These are phyloP conservation scores for Scolanthus callimorphus DNA, from an alignment of 92 coral and sea anemone species.

Conservation along the genomic window DNA sequence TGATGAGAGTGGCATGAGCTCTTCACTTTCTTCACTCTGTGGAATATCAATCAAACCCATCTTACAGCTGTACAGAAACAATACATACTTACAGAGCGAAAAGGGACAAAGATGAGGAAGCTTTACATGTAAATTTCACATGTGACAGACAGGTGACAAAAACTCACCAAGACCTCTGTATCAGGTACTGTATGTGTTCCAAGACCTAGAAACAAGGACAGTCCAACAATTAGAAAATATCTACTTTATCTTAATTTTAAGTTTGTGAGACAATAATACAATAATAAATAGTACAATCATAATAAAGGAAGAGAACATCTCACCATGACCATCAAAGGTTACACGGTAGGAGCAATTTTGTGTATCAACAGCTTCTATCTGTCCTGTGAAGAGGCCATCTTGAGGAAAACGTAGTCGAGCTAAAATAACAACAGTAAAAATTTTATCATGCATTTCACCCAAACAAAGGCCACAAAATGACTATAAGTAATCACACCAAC, in stretches of 20 bases:
- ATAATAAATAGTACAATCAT: no score
- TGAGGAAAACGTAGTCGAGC: slow-evolving; percentile 89
- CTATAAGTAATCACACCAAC: slow-evolving; percentile 19
- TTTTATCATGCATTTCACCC: no score
- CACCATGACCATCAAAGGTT: slow-evolving; percentile 95
- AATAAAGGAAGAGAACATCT: no score
- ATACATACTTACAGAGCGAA: no score
- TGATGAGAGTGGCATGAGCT: slow-evolving; percentile 94
- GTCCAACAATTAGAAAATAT: not conserved
- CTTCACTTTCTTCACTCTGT: slow-evolving; percentile 89
- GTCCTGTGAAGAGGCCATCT: slow-evolving; percentile 98
- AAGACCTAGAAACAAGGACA: slow-evolving; percentile 50
- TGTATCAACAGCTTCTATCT: slow-evolving; percentile 97
- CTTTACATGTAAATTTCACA: no score
- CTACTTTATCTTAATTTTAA: no score
- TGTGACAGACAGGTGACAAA: no score
- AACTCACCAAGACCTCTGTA: slow-evolving; percentile 80
- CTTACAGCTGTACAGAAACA: no score
- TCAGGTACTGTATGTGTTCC: slow-evolving; percentile 93
- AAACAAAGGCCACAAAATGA: no score
- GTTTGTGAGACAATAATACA: not conserved
- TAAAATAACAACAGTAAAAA: no score
- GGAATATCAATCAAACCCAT: no score
- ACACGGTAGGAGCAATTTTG: slow-evolving; percentile 88
- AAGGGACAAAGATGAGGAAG: no score